Evolutionary conservation across 2,113 vertebrate genomes (phyloP).

Genomic region (Ceratotherium simum): DNA sequence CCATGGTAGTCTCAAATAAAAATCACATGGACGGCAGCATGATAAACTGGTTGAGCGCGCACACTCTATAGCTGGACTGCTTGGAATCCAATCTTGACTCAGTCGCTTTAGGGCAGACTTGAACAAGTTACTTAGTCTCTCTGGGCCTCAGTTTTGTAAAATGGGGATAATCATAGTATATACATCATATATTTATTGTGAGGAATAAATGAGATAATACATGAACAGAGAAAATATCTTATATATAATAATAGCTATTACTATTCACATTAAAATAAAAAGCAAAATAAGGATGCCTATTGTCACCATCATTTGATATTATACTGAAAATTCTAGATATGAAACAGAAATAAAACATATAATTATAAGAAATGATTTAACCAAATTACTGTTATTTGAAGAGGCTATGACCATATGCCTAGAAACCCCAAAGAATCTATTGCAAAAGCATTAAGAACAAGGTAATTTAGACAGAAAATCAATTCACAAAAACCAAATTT

Average conservation of each 20-base stretch:
- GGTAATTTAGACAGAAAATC: neutral
- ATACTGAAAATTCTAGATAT: neutral
- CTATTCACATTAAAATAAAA: conserved; percentile 7
- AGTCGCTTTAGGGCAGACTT: neutral
- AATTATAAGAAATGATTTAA: conserved; percentile 38
- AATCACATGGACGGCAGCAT: neutral
- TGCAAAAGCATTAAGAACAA: neutral
- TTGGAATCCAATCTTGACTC: neutral
- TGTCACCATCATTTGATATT: neutral
- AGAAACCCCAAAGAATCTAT: neutral
- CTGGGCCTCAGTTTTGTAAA: neutral
- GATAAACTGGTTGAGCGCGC: neutral
- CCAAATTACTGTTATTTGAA: neutral
- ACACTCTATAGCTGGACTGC: neutral
- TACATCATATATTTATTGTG: neutral
- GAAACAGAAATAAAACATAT: neutral
- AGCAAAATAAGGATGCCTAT: neutral
- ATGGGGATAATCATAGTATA: neutral
- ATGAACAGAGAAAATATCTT: neutral
- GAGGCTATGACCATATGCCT: neutral
- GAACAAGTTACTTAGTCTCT: neutral
- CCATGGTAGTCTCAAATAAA: neutral
- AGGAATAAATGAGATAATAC: conserved; percentile 9
- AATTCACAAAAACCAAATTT: neutral
- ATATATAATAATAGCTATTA: neutral